A percentile compares a stretch with the other conserved stretches of the same genome.
These are phyloP conservation scores for Campylorhamphus procurvoides DNA, from an alignment of 2,113 vertebrate species.

Conservation along the genomic window DNA sequence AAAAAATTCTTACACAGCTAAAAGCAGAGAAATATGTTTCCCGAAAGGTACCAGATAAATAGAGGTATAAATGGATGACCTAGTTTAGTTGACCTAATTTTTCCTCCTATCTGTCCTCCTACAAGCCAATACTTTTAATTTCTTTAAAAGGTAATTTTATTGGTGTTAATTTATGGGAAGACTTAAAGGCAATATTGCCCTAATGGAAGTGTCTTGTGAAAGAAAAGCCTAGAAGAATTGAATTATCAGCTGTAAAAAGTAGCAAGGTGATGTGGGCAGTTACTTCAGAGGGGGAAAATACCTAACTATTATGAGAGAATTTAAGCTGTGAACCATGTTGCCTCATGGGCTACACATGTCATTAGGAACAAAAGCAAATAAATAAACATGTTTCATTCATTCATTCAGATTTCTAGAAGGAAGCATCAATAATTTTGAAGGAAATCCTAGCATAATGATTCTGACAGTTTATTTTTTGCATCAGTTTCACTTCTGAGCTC, in stretches of 20 bases:
- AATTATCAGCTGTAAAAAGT: slow-evolving; percentile 13
- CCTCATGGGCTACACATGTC: not conserved
- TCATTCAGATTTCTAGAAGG: not conserved
- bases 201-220: slow-evolving; percentile 13
- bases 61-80: slow-evolving; percentile 42
- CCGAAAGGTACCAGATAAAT: slow-evolving; percentile 3
- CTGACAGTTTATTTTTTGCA: not conserved
- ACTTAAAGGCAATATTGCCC: not conserved
- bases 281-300: not conserved
- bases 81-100: slow-evolving; percentile 46
- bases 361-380: not conserved
- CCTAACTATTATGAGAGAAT: not conserved
- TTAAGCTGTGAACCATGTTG: not conserved
- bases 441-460: not conserved
- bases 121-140: slow-evolving; percentile 11
- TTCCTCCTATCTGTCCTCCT: not conserved
- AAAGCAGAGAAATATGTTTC: slow-evolving; percentile 13
- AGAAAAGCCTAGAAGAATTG: not conserved
- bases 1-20: not conserved
- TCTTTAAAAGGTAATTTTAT: slow-evolving; percentile 33
- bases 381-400: not conserved
- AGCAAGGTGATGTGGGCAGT: not conserved
- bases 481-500: not conserved
- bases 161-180: not conserved
- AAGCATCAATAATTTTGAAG: not conserved